Evolutionary conservation across 2,113 vertebrate species (phyloP), one percentile per base, ranked within the genome.

Genomic region (Chauna torquata): DNA sequence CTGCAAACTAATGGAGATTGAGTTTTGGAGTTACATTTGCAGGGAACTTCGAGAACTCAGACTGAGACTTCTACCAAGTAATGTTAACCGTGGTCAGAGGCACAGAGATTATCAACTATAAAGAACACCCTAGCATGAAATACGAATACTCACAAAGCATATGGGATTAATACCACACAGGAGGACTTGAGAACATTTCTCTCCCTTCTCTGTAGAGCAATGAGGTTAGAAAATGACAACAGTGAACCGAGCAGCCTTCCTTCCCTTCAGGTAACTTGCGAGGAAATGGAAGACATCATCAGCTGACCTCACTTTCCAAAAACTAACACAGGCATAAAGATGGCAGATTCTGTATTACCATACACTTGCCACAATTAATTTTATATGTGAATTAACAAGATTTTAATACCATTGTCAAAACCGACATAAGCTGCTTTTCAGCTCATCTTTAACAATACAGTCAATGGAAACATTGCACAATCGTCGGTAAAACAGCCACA

Each of bases 11-110:
- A 38, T 0, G 19, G 71, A 44, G 76, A 8, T 3, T 0, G 47
- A 47, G 36, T 30, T 55, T 12, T 13, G 68, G 57, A 52, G 68
- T 1, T 47, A 80, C 18, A 8, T 23, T 42, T 19, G 71, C 86
- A 55, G 82, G 91, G 92, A 74, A 79, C 22, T 25, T 3, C 1
- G 28, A 75, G 82, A 95, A 81, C 76, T 77, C 92, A 58, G 69
- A 72, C 76, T 16, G 58, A 92, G 95, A 68, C 80, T 80, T 86
- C 94, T 84, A 82, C 76, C 83, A 86, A 89, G 90, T 83, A 65
- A 92, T 9, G 80, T 81, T 79, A 79, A 68, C 86, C 12, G 72
- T 47, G 86, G 85, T 82, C 91, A 88, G 88, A 91, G 86, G 88
- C 91, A 90, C 94, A 78, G 95, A 84, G 92, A 62, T 69, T 22